Evolutionary conservation across 2,888 invertebrate species (phyloP).

Genomic region (Plemyria rubiginata): DNA sequence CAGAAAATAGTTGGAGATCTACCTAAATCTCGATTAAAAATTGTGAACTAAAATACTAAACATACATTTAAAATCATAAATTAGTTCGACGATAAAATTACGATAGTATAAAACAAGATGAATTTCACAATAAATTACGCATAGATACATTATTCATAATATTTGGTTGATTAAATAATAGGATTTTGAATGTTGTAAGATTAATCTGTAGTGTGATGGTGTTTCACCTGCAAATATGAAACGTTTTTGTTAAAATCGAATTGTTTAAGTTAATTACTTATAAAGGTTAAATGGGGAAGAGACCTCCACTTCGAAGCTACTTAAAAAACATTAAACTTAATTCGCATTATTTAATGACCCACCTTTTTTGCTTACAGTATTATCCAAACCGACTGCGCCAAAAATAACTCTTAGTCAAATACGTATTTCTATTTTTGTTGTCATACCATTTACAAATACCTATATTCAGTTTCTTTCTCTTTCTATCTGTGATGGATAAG

Average conservation of each 20-base stretch:
- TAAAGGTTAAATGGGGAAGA: background rate
- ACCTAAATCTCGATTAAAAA: constrained; percentile 48
- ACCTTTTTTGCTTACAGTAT: background rate
- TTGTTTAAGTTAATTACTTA: background rate
- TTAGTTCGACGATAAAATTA: constrained; percentile 60
- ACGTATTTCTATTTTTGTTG: background rate
- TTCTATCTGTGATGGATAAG: background rate
- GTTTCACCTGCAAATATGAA: constrained; percentile 53
- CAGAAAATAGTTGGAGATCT: constrained; percentile 49
- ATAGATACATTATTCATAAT: constrained; percentile 77
- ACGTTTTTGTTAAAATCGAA: constrained; percentile 13
- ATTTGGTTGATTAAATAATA: constrained; percentile 80
- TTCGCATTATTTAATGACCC: background rate
- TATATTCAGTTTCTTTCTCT: background rate
- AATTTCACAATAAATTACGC: constrained; percentile 76
- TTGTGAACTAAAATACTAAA: constrained; percentile 56
- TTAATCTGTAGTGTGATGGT: constrained; percentile 65
- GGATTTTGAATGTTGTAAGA: constrained; percentile 57
- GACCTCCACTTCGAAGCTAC: background rate
- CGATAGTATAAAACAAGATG: constrained; percentile 52
- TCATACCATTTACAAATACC: too few species aligned
- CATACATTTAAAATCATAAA: constrained; percentile 67
- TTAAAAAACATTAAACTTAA: too few species aligned
- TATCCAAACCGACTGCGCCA: constrained; percentile 10
- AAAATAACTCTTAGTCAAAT: background rate